phyloP scores from a whole-genome alignment of 2,888 invertebrate genomes.

The Sepiola atlantica region DNA sequence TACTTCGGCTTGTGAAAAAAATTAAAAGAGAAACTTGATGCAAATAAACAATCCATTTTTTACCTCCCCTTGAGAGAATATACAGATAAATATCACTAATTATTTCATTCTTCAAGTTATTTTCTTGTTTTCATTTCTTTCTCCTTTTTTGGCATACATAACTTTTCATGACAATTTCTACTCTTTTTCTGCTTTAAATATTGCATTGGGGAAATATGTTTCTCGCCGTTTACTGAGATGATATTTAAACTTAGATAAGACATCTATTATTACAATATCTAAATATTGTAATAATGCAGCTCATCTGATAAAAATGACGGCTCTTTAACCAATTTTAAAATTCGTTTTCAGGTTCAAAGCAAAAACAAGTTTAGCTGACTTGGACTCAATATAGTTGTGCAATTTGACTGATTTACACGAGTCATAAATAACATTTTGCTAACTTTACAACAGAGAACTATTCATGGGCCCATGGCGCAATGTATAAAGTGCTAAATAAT shows the following conservation, averaged over 20 bases:
- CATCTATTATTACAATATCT: background rate
- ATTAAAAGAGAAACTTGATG: background rate
- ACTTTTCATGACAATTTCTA: conserved; percentile 32
- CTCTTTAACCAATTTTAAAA: background rate
- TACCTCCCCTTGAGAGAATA: background rate
- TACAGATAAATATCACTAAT: conserved; percentile 21
- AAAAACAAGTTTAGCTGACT: background rate
- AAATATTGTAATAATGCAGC: background rate
- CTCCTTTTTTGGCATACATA: background rate
- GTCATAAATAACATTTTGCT: too few species aligned
- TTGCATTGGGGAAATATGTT: conserved; percentile 3
- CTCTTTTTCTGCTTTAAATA: conserved; percentile 13
- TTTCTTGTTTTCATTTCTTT: background rate
- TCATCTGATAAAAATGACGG: background rate
- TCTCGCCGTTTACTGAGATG: background rate
- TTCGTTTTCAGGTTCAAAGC: background rate
- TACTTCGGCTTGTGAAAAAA: background rate
- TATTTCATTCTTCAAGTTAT: conserved; percentile 19
- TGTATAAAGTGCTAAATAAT: too few species aligned
- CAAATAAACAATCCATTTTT: conserved; percentile 32
- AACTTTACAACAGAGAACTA: too few species aligned
- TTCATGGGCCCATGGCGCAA: too few species aligned
- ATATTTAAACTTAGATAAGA: conserved; percentile 32
- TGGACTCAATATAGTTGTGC: background rate
- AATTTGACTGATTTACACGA: too few species aligned